A percentile compares a stretch with the other conserved stretches of the same genome.
Evolutionary conservation across 1,140 invertebrate species (phyloP).

Genomic region (Drosophila eugracilis): DNA sequence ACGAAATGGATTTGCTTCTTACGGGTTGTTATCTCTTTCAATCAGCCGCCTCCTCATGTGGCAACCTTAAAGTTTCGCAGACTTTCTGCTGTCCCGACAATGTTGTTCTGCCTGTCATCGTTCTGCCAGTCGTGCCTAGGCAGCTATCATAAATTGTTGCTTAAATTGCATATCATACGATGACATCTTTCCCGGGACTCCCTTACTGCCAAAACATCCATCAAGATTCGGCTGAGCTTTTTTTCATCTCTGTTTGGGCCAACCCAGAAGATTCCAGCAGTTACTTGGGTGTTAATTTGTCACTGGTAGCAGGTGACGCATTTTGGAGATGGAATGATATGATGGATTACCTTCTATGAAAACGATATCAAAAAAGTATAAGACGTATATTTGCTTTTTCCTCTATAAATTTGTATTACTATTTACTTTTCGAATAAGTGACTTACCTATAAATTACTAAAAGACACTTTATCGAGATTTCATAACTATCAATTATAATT

Average conservation of each 20-base stretch:
- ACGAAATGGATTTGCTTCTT: constrained; percentile 43
- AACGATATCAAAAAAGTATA: too few relatives aligned
- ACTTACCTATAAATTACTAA: too few relatives aligned
- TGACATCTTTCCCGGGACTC: constrained; percentile 28
- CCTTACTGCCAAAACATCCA: constrained; percentile 12
- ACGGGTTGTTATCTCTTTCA: constrained; percentile 63
- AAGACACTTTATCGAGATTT: too few relatives aligned
- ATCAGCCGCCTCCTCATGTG: constrained; percentile 48
- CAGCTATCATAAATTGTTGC: constrained; percentile 72
- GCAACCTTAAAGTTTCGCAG: constrained; percentile 16
- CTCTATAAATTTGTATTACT: too few relatives aligned
- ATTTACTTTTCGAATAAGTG: too few relatives aligned
- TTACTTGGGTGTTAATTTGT: constrained; percentile 21
- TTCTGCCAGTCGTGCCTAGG: constrained; percentile 53
- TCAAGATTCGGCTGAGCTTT: constrained; percentile 29
- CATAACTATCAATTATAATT: too few relatives aligned
- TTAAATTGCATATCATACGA: constrained; percentile 70
- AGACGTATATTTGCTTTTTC: too few relatives aligned
- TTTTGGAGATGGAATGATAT: constrained; percentile 5
- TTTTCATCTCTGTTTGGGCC: constrained; percentile 2
- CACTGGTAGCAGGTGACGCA: constrained; percentile 36
- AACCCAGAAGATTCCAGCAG: constrained; percentile 25
- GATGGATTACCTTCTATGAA: background rate
- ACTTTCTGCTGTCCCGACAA: constrained; percentile 18
- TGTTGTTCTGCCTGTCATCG: constrained; percentile 33